Percentiles rank a stretch among this genome's conserved stretches.
phyloP scores from a whole-genome alignment of 2,888 invertebrate species.

The Orthonychiurus folsomi region DNA sequence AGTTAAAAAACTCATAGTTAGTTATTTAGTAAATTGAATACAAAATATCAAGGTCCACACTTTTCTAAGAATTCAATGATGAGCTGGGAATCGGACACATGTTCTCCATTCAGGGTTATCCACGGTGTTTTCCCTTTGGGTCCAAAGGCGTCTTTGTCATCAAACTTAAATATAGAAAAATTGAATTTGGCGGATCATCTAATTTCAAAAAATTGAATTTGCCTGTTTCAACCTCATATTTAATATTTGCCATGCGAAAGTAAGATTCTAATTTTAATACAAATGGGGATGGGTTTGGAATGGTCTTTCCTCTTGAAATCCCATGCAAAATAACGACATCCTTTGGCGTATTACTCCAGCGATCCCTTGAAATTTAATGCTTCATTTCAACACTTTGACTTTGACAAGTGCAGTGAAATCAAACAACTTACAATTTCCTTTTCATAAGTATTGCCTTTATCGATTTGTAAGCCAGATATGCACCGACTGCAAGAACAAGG shows the following conservation, averaged over 20 bases:
- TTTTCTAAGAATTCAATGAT: constrained; percentile 24
- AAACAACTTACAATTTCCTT: not conserved
- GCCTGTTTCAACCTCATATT: not conserved
- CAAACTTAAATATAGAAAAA: not conserved
- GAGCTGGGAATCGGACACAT: constrained; percentile 26
- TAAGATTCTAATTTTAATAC: constrained; percentile 1
- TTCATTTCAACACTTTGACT: not conserved
- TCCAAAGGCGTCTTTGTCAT: constrained; percentile 11
- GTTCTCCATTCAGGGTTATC: constrained; percentile 32
- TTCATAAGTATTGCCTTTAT: not conserved
- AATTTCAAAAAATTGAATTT: not conserved
- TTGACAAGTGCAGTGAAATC: too few species aligned
- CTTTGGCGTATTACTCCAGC: constrained; percentile 3
- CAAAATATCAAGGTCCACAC: constrained; percentile 2
- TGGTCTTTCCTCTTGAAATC: not conserved
- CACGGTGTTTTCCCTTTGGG: constrained; percentile 31
- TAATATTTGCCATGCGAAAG: constrained; percentile 7
- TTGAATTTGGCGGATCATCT: not conserved
- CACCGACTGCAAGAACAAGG: not conserved
- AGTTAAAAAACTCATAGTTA: constrained; percentile 15
- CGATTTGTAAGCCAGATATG: not conserved
- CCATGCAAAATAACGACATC: constrained; percentile 5
- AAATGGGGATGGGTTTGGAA: not conserved
- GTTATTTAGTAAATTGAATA: not conserved
- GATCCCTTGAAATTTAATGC: not conserved